phyloP scores from a whole-genome alignment of 2,888 invertebrate species.

The Sphecodes monilicornis region DNA sequence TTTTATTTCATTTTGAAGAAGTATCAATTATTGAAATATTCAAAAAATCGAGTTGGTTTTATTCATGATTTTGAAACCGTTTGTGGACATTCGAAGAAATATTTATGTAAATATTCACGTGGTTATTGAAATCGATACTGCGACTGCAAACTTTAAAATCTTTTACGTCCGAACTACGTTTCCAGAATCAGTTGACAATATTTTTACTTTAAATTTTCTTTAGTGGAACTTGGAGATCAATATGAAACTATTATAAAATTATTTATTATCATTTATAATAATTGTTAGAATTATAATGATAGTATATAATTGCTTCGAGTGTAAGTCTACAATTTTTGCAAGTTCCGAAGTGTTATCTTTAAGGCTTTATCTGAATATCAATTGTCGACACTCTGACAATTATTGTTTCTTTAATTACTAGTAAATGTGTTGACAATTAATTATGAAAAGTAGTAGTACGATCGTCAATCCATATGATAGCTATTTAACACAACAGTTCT shows the following conservation, averaged over 20 bases:
- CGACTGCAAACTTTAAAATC: background rate
- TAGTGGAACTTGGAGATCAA: no score
- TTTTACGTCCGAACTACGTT: no score
- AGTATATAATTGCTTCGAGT: no score
- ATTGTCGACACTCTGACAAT: background rate
- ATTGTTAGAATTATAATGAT: no score
- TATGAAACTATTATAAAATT: no score
- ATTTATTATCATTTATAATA: no score
- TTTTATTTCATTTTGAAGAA: background rate
- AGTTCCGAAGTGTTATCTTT: no score
- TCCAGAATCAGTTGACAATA: no score
- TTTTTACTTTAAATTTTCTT: no score
- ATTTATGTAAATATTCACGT: background rate
- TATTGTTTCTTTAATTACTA: background rate
- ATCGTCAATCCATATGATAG: background rate
- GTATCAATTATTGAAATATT: background rate
- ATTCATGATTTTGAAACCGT: background rate
- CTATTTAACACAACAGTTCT: background rate
- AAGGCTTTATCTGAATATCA: no score
- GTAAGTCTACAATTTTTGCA: no score
- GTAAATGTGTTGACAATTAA: background rate
- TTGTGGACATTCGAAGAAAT: background rate
- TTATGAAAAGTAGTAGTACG: background rate
- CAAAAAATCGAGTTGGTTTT: background rate
- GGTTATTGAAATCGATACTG: background rate